Percentiles rank a stretch among this genome's conserved stretches.
Evolutionary conservation across 2,888 invertebrate species (phyloP).

Genomic region (Pterobdella sp.): DNA sequence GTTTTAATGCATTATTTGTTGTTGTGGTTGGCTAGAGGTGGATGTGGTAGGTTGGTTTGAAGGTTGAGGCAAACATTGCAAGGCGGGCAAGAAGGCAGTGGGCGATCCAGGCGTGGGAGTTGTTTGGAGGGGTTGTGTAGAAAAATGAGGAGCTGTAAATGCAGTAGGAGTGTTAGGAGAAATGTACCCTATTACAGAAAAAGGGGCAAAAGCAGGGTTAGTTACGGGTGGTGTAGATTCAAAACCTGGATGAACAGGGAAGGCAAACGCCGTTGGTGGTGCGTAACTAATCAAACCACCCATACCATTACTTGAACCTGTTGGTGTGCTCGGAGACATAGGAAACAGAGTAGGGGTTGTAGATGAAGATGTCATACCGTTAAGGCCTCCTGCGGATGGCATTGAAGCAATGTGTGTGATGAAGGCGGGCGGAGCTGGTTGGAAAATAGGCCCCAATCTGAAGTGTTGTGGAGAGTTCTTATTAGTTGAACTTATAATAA

Average conservation of each 20-base stretch:
- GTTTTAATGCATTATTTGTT: conserved; percentile 7
- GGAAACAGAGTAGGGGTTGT: conserved; percentile 10
- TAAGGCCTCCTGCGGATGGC: conserved; percentile 1
- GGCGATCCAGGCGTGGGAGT: background rate
- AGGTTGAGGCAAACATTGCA: background rate
- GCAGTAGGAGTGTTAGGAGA: conserved; percentile 4
- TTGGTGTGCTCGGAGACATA: conserved; percentile 23
- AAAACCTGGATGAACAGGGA: conserved; percentile 25
- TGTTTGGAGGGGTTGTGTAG: background rate
- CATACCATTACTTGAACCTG: background rate
- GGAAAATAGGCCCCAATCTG: conserved; percentile 25
- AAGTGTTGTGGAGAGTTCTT: no score
- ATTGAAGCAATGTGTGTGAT: conserved; percentile 24
- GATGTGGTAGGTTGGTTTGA: background rate
- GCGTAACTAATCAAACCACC: conserved; percentile 27
- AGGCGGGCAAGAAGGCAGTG: background rate
- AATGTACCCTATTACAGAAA: conserved; percentile 27
- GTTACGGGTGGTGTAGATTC: conserved; percentile 16
- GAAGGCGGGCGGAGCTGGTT: conserved; percentile 26
- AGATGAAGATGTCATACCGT: background rate
- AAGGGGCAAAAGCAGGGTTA: conserved; percentile 22
- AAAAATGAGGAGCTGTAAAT: background rate
- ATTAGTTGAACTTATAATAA: no score
- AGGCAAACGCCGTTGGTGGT: conserved; percentile 23
- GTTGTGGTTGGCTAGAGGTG: background rate